phyloP scores from a whole-genome alignment of 2,797 vertebrate species.

The Megalops cyprinoides region DNA sequence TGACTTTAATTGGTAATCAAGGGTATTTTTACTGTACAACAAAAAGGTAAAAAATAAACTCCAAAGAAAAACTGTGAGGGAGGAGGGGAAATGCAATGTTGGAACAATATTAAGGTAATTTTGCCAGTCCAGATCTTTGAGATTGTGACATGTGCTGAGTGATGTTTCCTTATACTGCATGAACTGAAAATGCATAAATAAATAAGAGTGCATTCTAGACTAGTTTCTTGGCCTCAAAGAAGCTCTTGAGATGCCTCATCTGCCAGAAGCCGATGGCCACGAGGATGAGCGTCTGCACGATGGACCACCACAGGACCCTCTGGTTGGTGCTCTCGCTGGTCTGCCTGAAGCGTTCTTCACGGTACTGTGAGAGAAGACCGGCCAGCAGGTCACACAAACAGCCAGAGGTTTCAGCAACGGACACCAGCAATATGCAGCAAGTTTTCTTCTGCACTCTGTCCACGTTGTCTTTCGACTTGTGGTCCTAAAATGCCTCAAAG shows the following conservation, averaged over 20 bases:
- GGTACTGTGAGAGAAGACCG: conserved; percentile 72
- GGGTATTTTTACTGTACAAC: conserved; percentile 8
- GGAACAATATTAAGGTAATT: background rate
- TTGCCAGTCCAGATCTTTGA: conserved; percentile 20
- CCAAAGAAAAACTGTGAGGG: background rate
- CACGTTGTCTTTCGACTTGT: background rate
- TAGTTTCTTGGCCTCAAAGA: conserved; percentile 94
- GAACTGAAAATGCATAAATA: conserved; percentile 41
- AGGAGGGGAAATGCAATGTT: background rate
- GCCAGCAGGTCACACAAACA: background rate
- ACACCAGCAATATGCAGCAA: no score
- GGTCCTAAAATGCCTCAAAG: background rate
- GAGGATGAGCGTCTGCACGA: conserved; percentile 90
- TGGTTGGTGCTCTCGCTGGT: conserved; percentile 95
- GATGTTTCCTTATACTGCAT: conserved; percentile 60
- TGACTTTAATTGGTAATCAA: background rate
- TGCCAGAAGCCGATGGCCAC: conserved; percentile 92
- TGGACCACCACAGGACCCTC: conserved; percentile 93
- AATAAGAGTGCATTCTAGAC: conserved; percentile 70
- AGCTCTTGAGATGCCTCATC: conserved; percentile 93
- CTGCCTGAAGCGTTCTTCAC: conserved; percentile 90
- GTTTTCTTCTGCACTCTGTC: no score
- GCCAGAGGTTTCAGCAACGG: background rate
- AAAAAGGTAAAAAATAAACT: conserved; percentile 16
- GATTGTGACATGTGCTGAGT: conserved; percentile 21